phyloP scores from a whole-genome alignment of 37 sponge, comb jelly and placozoan genomes.

The Dysidea cf. avara region DNA sequence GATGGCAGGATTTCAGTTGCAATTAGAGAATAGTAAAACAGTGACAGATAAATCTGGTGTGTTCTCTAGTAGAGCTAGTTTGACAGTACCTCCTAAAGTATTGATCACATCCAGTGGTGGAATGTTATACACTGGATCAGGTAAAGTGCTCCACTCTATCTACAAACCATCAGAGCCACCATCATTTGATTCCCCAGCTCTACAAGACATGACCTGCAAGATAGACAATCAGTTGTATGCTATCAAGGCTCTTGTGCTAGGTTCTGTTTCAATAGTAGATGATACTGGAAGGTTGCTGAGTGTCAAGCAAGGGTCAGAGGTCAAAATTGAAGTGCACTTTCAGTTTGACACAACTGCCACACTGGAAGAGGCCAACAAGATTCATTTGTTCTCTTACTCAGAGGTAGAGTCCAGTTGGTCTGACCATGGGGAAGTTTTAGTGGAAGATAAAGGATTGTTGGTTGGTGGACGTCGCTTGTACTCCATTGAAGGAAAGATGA shows the following conservation, averaged over 20 bases:
- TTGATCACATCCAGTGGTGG: not conserved
- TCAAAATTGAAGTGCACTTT: not conserved
- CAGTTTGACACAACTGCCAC: not conserved
- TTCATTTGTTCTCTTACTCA: slow-evolving; percentile 24
- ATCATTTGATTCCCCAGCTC: not conserved
- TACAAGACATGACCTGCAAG: slow-evolving; percentile 12
- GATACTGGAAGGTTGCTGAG: slow-evolving; percentile 3
- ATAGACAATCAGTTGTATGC: slow-evolving; percentile 11
- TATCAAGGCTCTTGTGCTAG: slow-evolving; percentile 18
- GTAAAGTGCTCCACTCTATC: slow-evolving; percentile 13
- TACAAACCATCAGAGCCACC: slow-evolving; percentile 6
- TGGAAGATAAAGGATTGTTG: slow-evolving; percentile 1
- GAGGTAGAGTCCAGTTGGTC: slow-evolving; percentile 1
- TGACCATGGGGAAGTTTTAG: slow-evolving; percentile 6
- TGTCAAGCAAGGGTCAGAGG: not conserved
- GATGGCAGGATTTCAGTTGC: not conserved
- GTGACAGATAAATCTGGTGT: not conserved
- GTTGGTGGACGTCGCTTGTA: no score
- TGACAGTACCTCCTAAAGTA: not conserved
- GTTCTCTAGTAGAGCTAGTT: not conserved
- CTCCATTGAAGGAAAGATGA: not conserved
- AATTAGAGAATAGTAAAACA: not conserved
- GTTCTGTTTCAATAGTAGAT: slow-evolving; percentile 18
- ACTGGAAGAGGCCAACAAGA: not conserved
- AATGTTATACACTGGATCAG: slow-evolving; percentile 10